Evolutionary conservation across 1,140 invertebrate genomes (phyloP), one percentile per base, ranked within the genome.

Genomic region (Caenorhabditis tropicalis): DNA sequence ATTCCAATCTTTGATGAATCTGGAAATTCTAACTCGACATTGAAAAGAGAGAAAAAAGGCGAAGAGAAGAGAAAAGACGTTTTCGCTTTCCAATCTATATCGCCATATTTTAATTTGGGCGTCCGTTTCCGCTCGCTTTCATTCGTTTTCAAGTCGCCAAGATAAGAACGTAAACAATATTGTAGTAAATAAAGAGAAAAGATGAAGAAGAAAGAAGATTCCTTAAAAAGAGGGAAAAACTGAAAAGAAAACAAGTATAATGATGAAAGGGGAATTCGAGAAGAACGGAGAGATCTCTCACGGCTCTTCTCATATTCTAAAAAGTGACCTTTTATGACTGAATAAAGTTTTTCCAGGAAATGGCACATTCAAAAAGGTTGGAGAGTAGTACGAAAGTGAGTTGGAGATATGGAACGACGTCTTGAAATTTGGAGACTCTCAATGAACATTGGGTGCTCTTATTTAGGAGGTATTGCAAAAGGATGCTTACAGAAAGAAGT

Each of bases 1-100:
- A 65, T 65, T 33, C 58, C 58, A 65, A 65, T 65, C 58, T 65
- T 65, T n/a, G 58, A 19, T 16, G 58, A 65, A 65, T 65, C 58
- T 65, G 58, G 19, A 65, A 56, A 56, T 56, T 56, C 53, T 24
- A n/a, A 7, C 29, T 2, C 29, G 19, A 21, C 49, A 51, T n/a
- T 51, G 49, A 51, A 51, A 51, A 51, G 49, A 51, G n/a, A 19
- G 15, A n/a, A 51, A n/a, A n/a, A 6, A 19, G 48, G n/a, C 12
- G 5, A 6, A 19, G 48, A 51, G n/a, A 51, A 51, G 19, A 51
- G 9, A 51, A 5, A 51, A 51, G 48, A 2, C 53, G 21, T 24
- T 56, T 56, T 56, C 53, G 7, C 53, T 56, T 56, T 56, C 53
- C 53, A 56, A 56, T 56, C 53, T 56, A 56, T 27, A 56, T 56